A percentile compares a stretch with the other conserved stretches of the same genome.
These are phyloP conservation scores for Schizopygopsis pylzovi DNA, from an alignment of 2,797 vertebrate species.

Conservation along the genomic window DNA sequence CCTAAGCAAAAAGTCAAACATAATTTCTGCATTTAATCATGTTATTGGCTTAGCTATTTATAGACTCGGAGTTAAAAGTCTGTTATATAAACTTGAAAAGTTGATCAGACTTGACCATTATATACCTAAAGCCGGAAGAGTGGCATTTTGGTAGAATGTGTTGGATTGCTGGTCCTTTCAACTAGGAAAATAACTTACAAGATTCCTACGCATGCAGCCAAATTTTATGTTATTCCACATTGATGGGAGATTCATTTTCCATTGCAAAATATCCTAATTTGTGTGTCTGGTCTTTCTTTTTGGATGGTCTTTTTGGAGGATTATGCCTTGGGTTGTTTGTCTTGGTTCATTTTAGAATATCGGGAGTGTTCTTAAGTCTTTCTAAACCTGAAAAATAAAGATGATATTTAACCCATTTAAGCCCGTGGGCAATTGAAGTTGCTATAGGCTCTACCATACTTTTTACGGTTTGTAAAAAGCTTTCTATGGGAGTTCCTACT, in stretches of 20 bases:
- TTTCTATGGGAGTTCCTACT: background rate
- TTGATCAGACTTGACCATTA: conserved; percentile 40
- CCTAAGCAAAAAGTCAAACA: conserved; percentile 4
- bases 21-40: conserved; percentile 6
- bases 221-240: conserved; percentile 51
- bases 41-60: background rate
- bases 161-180: conserved; percentile 37
- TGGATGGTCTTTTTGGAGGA: conserved; percentile 55
- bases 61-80: background rate
- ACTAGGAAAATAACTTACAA: conserved; percentile 56
- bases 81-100: conserved; percentile 18
- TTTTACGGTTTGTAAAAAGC: background rate
- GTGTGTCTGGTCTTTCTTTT: conserved; percentile 59
- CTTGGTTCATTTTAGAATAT: conserved; percentile 52
- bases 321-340: conserved; percentile 54
- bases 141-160: conserved; percentile 39
- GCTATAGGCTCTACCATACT: background rate
- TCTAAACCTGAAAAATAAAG: conserved; percentile 51
- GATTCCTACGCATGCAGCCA: conserved; percentile 51
- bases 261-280: conserved; percentile 57
- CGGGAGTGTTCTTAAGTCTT: conserved; percentile 49
- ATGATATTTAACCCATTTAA: conserved; percentile 50
- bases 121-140: conserved; percentile 37
- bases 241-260: conserved; percentile 59
- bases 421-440: background rate